Evolutionary conservation across 2,888 invertebrate species (phyloP).

Genomic region (Camptogramma bilineatum): DNA sequence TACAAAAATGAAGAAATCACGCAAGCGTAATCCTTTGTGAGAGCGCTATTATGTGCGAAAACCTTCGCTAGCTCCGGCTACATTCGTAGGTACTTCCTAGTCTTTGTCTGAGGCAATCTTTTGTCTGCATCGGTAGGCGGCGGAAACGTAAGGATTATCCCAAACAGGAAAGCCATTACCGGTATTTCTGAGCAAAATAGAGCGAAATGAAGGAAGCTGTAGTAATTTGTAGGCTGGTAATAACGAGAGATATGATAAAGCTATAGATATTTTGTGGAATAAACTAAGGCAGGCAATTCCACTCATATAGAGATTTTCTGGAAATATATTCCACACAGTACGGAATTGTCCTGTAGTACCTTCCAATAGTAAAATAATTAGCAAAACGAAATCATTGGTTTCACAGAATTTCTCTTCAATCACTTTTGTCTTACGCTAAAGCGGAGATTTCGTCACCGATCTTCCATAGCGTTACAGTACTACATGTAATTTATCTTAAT

Average conservation of each 20-base stretch:
- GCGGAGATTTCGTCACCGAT: no score
- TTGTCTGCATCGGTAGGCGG: slow-evolving; percentile 57
- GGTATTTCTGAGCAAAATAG: slow-evolving; percentile 39
- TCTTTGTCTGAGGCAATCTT: slow-evolving; percentile 48
- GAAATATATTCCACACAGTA: no score
- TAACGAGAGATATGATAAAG: slow-evolving; percentile 7
- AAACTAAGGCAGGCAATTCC: not conserved
- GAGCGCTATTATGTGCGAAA: slow-evolving; percentile 15
- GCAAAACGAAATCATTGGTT: no score
- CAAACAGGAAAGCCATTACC: slow-evolving; percentile 52
- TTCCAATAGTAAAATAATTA: no score
- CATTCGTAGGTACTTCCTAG: slow-evolving; percentile 43
- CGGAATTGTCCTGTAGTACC: no score
- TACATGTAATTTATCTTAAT: not conserved
- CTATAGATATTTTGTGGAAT: not conserved
- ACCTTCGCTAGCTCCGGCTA: slow-evolving; percentile 27
- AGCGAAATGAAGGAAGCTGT: slow-evolving; percentile 16
- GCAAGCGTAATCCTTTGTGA: not conserved
- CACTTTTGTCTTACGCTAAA: no score
- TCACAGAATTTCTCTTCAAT: no score
- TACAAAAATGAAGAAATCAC: not conserved
- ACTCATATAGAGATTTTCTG: not conserved
- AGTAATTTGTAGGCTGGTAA: slow-evolving; percentile 19
- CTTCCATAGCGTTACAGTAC: no score
- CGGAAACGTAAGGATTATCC: slow-evolving; percentile 52